phyloP scores from a whole-genome alignment of 2,888 invertebrate genomes.

The Cataglyphis cursor region DNA sequence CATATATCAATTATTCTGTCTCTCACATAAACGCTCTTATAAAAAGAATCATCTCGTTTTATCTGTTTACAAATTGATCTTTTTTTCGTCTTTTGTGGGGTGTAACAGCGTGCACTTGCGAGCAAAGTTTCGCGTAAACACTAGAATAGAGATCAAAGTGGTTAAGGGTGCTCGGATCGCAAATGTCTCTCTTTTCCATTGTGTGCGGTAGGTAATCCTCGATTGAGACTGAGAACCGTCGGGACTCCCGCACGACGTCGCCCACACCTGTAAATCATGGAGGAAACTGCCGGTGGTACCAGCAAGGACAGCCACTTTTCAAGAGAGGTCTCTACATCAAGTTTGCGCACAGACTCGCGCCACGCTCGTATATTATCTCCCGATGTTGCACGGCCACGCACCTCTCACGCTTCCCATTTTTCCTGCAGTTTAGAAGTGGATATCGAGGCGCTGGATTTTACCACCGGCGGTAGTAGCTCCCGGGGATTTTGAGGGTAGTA shows the following conservation, averaged over 20 bases:
- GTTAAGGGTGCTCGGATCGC: neutral
- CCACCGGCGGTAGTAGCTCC: conserved; percentile 42
- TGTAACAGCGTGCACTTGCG: neutral
- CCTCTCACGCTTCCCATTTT: conserved; percentile 41
- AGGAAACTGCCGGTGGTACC: conserved; percentile 57
- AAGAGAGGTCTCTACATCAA: conserved; percentile 77
- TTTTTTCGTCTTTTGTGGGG: neutral
- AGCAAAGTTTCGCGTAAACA: conserved; percentile 1
- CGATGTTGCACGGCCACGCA: conserved; percentile 51
- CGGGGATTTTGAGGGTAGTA: conserved; percentile 45
- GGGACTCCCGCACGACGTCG: conserved; percentile 29
- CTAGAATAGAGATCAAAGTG: conserved; percentile 7
- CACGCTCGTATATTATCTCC: conserved; percentile 51
- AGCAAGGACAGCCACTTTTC: conserved; percentile 50
- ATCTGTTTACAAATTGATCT: neutral
- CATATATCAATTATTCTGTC: neutral
- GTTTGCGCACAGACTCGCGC: conserved; percentile 58
- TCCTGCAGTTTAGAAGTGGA: conserved; percentile 50
- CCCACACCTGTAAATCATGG: conserved; percentile 76
- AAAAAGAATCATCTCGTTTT: neutral
- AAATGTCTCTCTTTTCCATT: neutral
- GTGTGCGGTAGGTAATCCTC: neutral
- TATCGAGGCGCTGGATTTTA: conserved; percentile 51
- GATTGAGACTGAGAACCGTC: conserved; percentile 35
- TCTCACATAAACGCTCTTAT: neutral